Base-by-base conservation (phyloP, 2,797 vertebrate species). In the Nasua narica region DNA sequence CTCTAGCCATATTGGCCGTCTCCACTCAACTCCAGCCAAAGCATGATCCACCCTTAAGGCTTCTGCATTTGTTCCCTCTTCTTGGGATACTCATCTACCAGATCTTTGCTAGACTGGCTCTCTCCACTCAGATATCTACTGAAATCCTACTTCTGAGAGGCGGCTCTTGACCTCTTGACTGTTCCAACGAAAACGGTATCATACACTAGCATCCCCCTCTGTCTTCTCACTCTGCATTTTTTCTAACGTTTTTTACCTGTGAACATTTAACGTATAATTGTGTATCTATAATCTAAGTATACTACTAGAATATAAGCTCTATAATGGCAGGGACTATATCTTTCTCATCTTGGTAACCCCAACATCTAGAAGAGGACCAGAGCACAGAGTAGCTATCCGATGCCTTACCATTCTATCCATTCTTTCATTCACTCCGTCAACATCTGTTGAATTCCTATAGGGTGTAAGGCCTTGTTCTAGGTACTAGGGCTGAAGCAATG, bases 281-380 rank as follows among this genome's bases (percentile, higher is more conserved):
- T 25, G 29, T 70, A 65, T 87, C 93, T 97, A 32, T n/a, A 70
- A 93, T 54, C 52, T 81, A 74, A 78, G 23, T 87, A 43, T 91
- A 50, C 35, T 50, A 92, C 27, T 91, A 89, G 65, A 97, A 83
- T 91, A 56, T 84, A 89, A 93, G 27, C 43, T 94, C 12, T 78
- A 27, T 69, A 11, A 62, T 7, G 32, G 16, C 25, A 88, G 32
- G 12, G 40, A 82, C 46, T 67, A 11, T 27, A 21, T 79, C 69
- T 50, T 79, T 86, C 74, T 93, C 29, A 89, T 86, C 23, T 95
- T 85, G 95, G 60, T 91, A 87, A 94, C 40, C 19, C 70, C 35
- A 94, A 72, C 21, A 87, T 10, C 43, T 84, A 70, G 32, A 87
- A 88, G 32, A 92, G 21, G 29, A 3, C 60, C 77, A 93, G 14